Evolutionary conservation across 2,113 vertebrate genomes (phyloP).

Genomic region (Sula dactylatra): DNA sequence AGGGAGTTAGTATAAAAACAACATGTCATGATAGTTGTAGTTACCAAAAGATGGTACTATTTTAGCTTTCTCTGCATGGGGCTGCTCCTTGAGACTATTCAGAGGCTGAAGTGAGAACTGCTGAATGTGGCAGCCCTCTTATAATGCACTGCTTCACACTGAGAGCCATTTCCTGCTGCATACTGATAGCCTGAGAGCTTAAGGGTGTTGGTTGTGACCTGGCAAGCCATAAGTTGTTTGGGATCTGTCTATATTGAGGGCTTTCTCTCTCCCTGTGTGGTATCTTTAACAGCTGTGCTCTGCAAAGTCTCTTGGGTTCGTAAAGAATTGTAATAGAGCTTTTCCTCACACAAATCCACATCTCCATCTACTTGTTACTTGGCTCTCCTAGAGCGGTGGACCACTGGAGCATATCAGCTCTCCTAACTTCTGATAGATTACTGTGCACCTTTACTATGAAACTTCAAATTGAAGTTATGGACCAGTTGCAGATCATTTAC

Average conservation of each 20-base stretch:
- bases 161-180: background rate
- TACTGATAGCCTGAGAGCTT: background rate
- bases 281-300: background rate
- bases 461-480: background rate
- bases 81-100: background rate
- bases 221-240: background rate
- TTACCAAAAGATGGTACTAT: background rate
- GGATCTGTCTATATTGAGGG: background rate
- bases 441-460: background rate
- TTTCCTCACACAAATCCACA: background rate
- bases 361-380: background rate
- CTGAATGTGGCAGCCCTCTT: background rate
- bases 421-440: background rate
- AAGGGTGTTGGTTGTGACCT: background rate
- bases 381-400: background rate
- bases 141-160: background rate
- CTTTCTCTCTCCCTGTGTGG: background rate
- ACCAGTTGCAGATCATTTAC: background rate
- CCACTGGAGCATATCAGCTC: background rate
- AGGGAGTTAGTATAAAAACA: background rate
- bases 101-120: background rate
- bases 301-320: background rate
- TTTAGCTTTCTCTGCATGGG: slow-evolving; percentile 10
- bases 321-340: background rate
- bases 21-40: background rate